Evolutionary conservation across 1,140 invertebrate species (phyloP), one percentile per base, ranked within the genome.

Genomic region (Octopus sinensis): DNA sequence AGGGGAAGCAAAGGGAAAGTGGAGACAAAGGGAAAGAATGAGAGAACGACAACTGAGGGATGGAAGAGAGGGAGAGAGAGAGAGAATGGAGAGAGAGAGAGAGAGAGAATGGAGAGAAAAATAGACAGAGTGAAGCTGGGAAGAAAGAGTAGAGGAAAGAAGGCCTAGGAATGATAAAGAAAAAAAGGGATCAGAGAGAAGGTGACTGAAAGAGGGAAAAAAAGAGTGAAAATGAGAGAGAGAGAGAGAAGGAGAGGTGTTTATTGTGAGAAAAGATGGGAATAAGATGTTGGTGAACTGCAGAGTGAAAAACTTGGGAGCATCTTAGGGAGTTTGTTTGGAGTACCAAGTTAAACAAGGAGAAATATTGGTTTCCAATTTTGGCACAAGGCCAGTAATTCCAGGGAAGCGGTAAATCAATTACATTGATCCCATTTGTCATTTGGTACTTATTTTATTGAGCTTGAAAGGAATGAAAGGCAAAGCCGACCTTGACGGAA

Each of bases 221-320:
- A 79, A 23, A 12, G 76, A 76, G 9, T 9, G 30, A 79, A 54
- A 51, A 52, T 53, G 78, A 51, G 78, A 51, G 78, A 79, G 78
- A 79, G 78, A 79, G 78, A 79, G 78, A 79, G 78, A 79, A 10
- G 53, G 78, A 52, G 78, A 79, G 78, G 53, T 5, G 62, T 53
- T 30, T 43, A 79, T 43, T 23, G 43, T 43, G 53, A 53, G 23
- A 53, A 76, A 52, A 79, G 6, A 12, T 79, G 51, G 17, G 68
- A 17, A 73, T 10, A 23, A 52, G 30, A 2, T 43, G 30, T 43
- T 43, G 30, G 30, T 43, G 30, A 43, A 43, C 0, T 43, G 30
- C 30, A 43, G 30, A 43, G 30, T 43, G 30, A 2, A 2, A 1
- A 43, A 43, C 30, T 43, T 43, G 30, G 30, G 30, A 43, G 2